Conservation (phyloP, 2,113 vertebrate species). For the Pterocles orientalis region DNA sequence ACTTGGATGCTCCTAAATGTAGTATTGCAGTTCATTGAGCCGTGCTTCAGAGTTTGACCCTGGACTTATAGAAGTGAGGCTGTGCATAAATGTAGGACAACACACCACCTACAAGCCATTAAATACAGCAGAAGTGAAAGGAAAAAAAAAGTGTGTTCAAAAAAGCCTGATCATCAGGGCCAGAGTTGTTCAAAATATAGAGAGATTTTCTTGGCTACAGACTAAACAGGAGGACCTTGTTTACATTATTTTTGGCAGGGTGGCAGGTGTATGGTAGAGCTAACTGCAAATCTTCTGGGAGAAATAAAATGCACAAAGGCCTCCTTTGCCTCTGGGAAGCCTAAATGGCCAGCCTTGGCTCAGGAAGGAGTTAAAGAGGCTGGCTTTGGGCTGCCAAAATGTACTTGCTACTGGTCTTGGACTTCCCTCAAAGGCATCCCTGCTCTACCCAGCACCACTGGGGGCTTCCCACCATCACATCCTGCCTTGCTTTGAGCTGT, state of each 20-base stretch:
- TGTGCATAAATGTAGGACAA: not conserved
- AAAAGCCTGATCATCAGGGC: not conserved
- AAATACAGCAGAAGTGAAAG: not conserved
- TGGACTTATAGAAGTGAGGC: not conserved
- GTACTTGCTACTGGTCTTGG: not conserved
- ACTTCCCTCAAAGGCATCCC: not conserved
- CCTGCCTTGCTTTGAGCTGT: not conserved
- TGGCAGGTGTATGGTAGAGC: not conserved
- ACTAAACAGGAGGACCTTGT: conserved; percentile 4
- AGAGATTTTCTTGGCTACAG: conserved; percentile 3
- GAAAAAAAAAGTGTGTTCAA: not conserved
- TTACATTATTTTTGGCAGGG: conserved; percentile 27
- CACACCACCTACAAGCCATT: not conserved
- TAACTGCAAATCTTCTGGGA: not conserved
- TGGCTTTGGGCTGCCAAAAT: not conserved
- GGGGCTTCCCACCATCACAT: not conserved
- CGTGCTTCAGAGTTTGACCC: not conserved
- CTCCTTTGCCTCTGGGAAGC: not conserved
- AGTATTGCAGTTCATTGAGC: not conserved
- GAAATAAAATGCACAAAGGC: not conserved
- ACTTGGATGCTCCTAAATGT: not conserved
- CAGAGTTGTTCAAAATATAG: not conserved
- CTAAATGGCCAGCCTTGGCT: not conserved
- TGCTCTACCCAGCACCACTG: fast-evolving
- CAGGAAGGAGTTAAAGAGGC: not conserved